Conservation (phyloP, 2,113 vertebrate genomes). For the Paralichthys olivaceus region DNA sequence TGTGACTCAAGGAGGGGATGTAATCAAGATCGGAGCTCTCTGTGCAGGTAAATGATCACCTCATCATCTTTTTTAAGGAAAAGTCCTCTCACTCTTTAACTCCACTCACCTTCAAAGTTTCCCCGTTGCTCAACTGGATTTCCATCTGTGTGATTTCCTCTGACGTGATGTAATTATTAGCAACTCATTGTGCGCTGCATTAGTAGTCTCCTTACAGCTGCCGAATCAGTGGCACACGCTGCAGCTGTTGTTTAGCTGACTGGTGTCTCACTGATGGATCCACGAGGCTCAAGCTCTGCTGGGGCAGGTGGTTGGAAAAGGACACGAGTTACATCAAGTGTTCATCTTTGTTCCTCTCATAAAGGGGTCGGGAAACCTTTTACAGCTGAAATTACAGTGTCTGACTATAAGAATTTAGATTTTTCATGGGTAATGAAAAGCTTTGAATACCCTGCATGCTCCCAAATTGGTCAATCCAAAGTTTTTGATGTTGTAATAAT, state of each 20-base stretch:
- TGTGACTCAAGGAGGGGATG: background rate
- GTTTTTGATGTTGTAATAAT: too few relatives aligned
- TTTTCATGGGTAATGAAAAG: too few relatives aligned
- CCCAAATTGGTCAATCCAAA: too few relatives aligned
- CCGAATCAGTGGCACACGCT: conserved; percentile 23
- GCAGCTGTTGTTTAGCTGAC: conserved; percentile 38
- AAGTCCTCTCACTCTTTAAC: background rate
- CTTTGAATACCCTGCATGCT: too few relatives aligned
- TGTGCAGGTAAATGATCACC: background rate
- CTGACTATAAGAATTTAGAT: background rate
- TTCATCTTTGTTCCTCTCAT: conserved; percentile 40
- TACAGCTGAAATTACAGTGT: background rate
- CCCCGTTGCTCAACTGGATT: background rate
- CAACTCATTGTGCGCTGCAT: conserved; percentile 9
- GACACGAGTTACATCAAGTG: background rate
- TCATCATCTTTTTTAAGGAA: too few relatives aligned
- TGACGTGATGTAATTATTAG: conserved; percentile 15
- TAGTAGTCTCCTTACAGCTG: conserved; percentile 35
- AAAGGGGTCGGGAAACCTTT: conserved; percentile 36
- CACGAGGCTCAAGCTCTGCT: background rate
- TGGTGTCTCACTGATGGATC: conserved; percentile 39
- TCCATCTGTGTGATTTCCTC: conserved; percentile 12
- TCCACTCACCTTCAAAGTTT: conserved; percentile 9
- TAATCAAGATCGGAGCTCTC: background rate
- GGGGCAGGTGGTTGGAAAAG: too few relatives aligned